These are phyloP conservation scores for Meteorus colon DNA, from an alignment of 2,888 invertebrate species.

Conservation along the genomic window DNA sequence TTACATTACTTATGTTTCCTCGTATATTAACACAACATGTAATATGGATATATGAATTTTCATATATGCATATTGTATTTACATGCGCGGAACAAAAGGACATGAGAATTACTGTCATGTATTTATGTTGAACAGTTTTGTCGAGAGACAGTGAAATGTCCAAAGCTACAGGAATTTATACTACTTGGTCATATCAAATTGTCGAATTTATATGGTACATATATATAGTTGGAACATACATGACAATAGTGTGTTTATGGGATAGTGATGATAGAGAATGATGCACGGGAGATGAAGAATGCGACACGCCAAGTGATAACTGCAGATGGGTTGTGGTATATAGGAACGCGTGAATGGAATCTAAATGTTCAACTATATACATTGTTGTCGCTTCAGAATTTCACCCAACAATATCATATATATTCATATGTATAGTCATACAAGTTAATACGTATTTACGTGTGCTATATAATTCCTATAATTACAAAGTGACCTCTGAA, in stretches of 20 bases:
- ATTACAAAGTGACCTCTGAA: slow-evolving; percentile 24
- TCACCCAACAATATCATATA: background rate
- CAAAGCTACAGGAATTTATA: background rate
- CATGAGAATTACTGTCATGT: background rate
- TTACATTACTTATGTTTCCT: background rate
- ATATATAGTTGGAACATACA: background rate
- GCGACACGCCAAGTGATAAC: slow-evolving; percentile 8
- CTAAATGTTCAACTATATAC: slow-evolving; percentile 32
- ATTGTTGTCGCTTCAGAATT: slow-evolving; percentile 33
- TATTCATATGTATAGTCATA: background rate
- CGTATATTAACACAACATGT: background rate
- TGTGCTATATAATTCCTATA: background rate
- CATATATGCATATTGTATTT: background rate
- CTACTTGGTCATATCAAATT: background rate
- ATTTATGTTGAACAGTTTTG: background rate
- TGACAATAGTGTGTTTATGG: slow-evolving; percentile 1
- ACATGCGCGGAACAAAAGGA: background rate
- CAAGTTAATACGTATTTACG: slow-evolving; percentile 9
- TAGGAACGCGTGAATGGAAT: slow-evolving; percentile 16
- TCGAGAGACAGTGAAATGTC: background rate
- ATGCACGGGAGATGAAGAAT: slow-evolving; percentile 17
- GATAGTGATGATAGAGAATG: background rate
- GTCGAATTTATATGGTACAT: background rate
- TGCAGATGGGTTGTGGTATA: slow-evolving; percentile 32
- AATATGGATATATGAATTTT: background rate